phyloP scores from a whole-genome alignment of 2,888 invertebrate genomes.

The Drosophila dives region DNA sequence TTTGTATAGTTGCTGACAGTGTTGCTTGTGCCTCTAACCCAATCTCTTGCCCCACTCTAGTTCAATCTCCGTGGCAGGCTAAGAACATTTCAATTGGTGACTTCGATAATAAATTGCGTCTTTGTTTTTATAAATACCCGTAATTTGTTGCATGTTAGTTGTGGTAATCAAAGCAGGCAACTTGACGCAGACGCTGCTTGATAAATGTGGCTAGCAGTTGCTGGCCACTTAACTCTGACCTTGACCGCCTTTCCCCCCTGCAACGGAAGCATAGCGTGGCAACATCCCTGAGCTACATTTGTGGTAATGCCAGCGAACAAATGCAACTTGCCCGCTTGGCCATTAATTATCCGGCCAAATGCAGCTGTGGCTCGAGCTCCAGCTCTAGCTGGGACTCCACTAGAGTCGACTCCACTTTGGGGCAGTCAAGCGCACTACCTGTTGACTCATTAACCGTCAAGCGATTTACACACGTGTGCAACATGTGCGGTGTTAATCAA shows the following conservation, averaged over 20 bases:
- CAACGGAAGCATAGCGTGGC: slow-evolving; percentile 34
- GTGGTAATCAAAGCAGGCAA: slow-evolving; percentile 59
- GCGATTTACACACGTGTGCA: slow-evolving; percentile 34
- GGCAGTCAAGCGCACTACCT: slow-evolving; percentile 78
- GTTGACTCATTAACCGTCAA: slow-evolving; percentile 68
- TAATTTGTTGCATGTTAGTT: slow-evolving; percentile 67
- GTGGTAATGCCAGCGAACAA: slow-evolving; percentile 55
- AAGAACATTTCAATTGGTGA: slow-evolving; percentile 58
- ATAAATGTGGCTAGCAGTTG: slow-evolving; percentile 64
- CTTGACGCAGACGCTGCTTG: slow-evolving; percentile 61
- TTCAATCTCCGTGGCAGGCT: not conserved
- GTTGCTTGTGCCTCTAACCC: not conserved
- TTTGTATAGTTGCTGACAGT: slow-evolving; percentile 61
- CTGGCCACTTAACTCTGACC: slow-evolving; percentile 47
- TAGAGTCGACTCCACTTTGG: slow-evolving; percentile 26
- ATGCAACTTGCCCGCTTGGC: slow-evolving; percentile 56
- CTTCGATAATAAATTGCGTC: slow-evolving; percentile 55
- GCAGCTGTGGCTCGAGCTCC: slow-evolving; percentile 19
- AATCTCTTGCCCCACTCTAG: not conserved
- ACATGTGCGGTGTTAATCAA: slow-evolving; percentile 62
- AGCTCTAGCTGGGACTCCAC: slow-evolving; percentile 16
- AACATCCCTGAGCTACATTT: slow-evolving; percentile 55
- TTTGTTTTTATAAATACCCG: slow-evolving; percentile 68
- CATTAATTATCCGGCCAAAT: slow-evolving; percentile 49
- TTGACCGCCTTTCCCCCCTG: slow-evolving; percentile 60